Evolutionary conservation across 2,113 vertebrate genomes (phyloP), one percentile per base, ranked within the genome.

Genomic region (Colius striatus): DNA sequence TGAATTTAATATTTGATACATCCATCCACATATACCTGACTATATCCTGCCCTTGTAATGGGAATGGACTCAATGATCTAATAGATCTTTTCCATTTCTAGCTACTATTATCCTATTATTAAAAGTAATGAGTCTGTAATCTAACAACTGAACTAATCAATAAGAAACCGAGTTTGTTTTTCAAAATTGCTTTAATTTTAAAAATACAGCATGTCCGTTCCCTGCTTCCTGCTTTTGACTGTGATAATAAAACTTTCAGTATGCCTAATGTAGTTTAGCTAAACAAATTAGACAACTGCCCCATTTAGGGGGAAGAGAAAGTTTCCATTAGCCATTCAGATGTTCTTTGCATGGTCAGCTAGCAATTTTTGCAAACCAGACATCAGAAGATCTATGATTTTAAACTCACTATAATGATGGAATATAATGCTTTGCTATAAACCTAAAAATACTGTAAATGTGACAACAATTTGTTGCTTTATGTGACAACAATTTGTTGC

Each of bases 201-300:
- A 96, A 97, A 97, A 98, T 97, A 97, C 77, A 90, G 94, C 87
- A 95, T 93, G 96, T 96, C 94, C 63, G 13, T 96, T 97, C 87
- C 65, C 87, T 82, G 95, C 93, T 98, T 98, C 98, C 97, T 98
- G 97, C 94, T 96, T 96, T 97, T 97, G 96, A 96, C 96, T 84
- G 89, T 96, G 96, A 97, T 97, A 97, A 98, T 98, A 98, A 97
- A 98, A 98, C 97, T 97, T 98, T 97, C 95, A 86, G 72, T 80
- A 97, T 74, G 94, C 97, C 97, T 98, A 98, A 98, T 98, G 97
- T 53, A 96, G 97, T 98, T 98, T 97, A 97, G 97, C 97, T 98
- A 98, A 98, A 97, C 96, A 97, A 97, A 98, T 98, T 98, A 97
- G 94, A 96, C 95, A 96, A 94, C 97, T 97, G 90, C 79, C 91